Evolutionary conservation across 2,113 vertebrate species (phyloP), one percentile per base, ranked within the genome.

Genomic region (Synodontis membranacea): DNA sequence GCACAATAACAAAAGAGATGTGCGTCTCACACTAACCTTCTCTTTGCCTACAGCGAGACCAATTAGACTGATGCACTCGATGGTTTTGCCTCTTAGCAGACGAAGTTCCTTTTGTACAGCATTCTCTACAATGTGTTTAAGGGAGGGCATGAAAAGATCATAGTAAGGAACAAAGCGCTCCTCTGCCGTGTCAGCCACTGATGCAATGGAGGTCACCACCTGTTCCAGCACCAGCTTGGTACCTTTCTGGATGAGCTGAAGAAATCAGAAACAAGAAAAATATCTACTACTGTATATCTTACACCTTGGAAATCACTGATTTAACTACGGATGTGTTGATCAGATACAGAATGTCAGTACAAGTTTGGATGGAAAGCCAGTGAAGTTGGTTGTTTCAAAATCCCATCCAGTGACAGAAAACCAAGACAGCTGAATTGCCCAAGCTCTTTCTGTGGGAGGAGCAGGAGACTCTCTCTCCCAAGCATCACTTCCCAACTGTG

Each of bases 131-230:
- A 99, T 98, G 92, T 99, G 97, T 89, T 98, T 98, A 54, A 99
- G 95, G 12, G 97, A 98, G 1, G 98, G 97, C 97, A 99, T 99
- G 94, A 99, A 99, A 86, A 97, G 94, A 88, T 99, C 97, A 85
- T 99, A 99, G 89, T 98, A 99, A 9, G 98, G 98, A 91, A 99
- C 98, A 90, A 99, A 99, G 88, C 97, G 98, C 92, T 99, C 98
- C 93, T 99, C 98, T 6, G 97, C 98, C 0, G 98, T 99, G 94
- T 99, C 98, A 2, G 98, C 98, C 92, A 99, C 98, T 0, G 98
- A 99, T 1, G 98, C 98, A 83, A 99, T 99, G 87, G 98, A 99
- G 0, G 98, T 99, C 94, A 99, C 98, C 89, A 99, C 98, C 95
- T 99, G 98, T 93, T 99, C 98, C 95, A 99, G 94, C 82, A 99